Percentiles rank a stretch among this genome's conserved stretches.
phyloP scores from a whole-genome alignment of 1,140 invertebrate genomes.

The Danaus melanippus region DNA sequence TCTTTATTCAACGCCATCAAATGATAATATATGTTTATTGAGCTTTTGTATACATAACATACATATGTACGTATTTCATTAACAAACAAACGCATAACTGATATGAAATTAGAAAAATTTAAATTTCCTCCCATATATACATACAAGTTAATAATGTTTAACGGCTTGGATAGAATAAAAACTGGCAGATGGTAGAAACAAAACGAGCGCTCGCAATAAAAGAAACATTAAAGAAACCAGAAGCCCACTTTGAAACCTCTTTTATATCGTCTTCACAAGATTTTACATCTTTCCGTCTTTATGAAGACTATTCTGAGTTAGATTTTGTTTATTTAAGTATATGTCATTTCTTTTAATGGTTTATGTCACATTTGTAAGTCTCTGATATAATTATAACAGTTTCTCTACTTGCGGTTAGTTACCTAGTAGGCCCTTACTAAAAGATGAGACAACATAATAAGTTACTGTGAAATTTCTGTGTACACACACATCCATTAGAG shows the following conservation, averaged over 20 bases:
- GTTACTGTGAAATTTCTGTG: conserved; percentile 40
- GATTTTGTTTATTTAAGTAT: too few relatives aligned
- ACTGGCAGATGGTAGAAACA: conserved; percentile 2
- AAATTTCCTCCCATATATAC: conserved; percentile 1
- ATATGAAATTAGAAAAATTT: too few relatives aligned
- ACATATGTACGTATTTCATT: too few relatives aligned
- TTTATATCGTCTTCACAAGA: conserved; percentile 12
- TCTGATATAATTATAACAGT: too few relatives aligned
- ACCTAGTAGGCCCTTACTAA: conserved; percentile 35
- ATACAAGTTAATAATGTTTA: conserved; percentile 9
- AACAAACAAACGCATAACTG: too few relatives aligned
- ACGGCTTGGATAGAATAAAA: conserved; percentile 11
- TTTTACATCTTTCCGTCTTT: conserved; percentile 6
- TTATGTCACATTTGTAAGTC: too few relatives aligned
- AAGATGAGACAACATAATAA: conserved; percentile 31
- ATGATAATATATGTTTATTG: not conserved
- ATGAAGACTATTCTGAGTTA: too few relatives aligned
- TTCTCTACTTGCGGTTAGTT: conserved; percentile 15
- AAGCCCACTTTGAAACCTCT: conserved; percentile 13
- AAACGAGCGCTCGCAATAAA: conserved; percentile 14
- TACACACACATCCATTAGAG: conserved; percentile 12
- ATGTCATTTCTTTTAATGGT: too few relatives aligned
- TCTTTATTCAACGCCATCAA: not conserved
- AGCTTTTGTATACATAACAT: too few relatives aligned
- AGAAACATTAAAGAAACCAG: conserved; percentile 24